A percentile compares a stretch with the other conserved stretches of the same genome.
phyloP scores from a whole-genome alignment of 2,888 invertebrate genomes.

The Cosmia pyralina region DNA sequence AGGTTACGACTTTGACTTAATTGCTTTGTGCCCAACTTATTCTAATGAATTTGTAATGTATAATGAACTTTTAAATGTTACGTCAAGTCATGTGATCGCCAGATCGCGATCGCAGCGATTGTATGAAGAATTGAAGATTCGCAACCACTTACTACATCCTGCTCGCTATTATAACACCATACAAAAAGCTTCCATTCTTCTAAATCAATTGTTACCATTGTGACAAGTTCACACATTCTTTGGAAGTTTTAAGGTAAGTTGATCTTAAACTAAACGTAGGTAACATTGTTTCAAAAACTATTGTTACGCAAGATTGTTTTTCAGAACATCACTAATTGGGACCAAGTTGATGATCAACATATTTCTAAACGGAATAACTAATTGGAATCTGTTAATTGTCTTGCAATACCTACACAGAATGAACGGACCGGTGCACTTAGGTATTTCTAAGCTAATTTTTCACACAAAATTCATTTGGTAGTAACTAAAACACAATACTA shows the following conservation, averaged over 20 bases:
- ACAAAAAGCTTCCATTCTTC: constrained; percentile 32
- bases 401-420: constrained; percentile 22
- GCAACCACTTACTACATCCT: constrained; percentile 32
- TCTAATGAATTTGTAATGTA: constrained; percentile 25
- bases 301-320: constrained; percentile 33
- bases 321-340: constrained; percentile 45
- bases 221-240: constrained; percentile 36
- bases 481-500: constrained; percentile 16
- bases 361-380: constrained; percentile 46
- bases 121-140: constrained; percentile 14
- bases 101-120: constrained; percentile 7
- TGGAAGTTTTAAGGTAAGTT: constrained; percentile 2
- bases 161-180: not conserved
- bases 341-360: constrained; percentile 35
- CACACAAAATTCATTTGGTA: constrained; percentile 1
- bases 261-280: constrained; percentile 14
- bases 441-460: not conserved
- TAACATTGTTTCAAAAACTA: constrained; percentile 35
- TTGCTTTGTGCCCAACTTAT: constrained; percentile 29
- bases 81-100: constrained; percentile 51
- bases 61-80: constrained; percentile 39
- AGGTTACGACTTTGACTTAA: constrained; percentile 11
- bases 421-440: not conserved
- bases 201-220: constrained; percentile 32
- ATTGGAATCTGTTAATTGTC: constrained; percentile 26